Base-by-base conservation (phyloP, 1,140 invertebrate genomes). In the Habropoda laboriosa region DNA sequence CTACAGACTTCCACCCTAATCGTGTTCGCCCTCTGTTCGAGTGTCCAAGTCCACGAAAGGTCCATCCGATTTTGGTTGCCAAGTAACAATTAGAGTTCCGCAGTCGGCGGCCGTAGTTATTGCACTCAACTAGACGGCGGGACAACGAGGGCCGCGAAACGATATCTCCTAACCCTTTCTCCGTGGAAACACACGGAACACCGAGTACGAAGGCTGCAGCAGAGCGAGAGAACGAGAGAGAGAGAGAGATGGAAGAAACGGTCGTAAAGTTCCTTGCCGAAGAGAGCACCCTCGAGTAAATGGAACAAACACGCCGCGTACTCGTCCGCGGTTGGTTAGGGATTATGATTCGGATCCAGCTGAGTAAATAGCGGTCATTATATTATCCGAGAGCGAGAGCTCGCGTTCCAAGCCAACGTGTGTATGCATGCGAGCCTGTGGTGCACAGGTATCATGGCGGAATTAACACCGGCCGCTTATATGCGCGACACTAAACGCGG, bases 11-110 rank as follows among this genome's bases (percentile, higher is more conserved):
- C n/a, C 27, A 27, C 10, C 32, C 58, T 24, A 40, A 58, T 51
- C 32, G 24, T 40, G 42, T 4, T 47, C 35, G 30, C 30, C 63
- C 13, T 47, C n/a, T 35, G 30, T 21, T 38, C 21, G 47, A 63
- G 47, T 18, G 77, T 49, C 67, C 66, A 55, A 64, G 77, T 55
- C n/a, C 16, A n/a, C 24, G 57, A 57, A 49, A 68, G 79, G 83
- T 83, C 55, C 74, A 72, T 79, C 80, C 83, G 85, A 86, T 86
- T n/a, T 86, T 86, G 85, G 80, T 85, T 86, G 80, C 80, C 85
- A 86, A 86, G 83, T 86, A 86, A 86, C 85, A 86, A 86, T 86
- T 86, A 86, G 75, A 85, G 83, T 79, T 82, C 30, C 85, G 83
- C 75, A 81, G 84, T 81, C 73, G 72, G 49, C 68, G 72, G 72